phyloP scores from a whole-genome alignment of 2,113 vertebrate genomes.

The human (Homo sapiens) region DNA sequence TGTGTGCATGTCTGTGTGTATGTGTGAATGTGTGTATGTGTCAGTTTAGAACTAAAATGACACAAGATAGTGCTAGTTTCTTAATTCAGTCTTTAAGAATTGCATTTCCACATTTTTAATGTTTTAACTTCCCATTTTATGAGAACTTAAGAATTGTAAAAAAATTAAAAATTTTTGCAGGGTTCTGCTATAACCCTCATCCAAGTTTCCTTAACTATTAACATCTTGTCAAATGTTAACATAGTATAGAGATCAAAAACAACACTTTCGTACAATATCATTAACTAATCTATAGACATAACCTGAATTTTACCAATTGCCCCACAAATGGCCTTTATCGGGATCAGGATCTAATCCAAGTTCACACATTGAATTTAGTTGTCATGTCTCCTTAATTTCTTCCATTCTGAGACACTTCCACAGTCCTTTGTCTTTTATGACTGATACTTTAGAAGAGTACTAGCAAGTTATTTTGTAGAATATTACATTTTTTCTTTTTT shows the following conservation, averaged over 20 bases:
- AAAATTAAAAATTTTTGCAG: background rate
- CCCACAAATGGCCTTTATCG: background rate
- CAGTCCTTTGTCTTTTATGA: background rate
- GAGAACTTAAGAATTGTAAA: background rate
- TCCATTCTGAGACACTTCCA: background rate
- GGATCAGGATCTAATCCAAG: background rate
- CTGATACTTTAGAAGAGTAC: background rate
- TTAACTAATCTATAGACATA: background rate
- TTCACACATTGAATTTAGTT: background rate
- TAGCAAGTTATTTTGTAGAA: background rate
- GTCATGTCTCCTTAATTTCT: background rate
- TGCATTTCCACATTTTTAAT: background rate
- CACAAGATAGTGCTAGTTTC: background rate
- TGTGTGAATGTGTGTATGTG: background rate
- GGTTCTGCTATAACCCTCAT: background rate
- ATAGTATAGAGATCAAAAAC: background rate
- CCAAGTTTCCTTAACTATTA: background rate
- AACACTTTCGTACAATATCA: background rate
- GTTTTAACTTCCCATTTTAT: background rate
- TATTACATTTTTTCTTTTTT: background rate
- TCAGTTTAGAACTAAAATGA: background rate
- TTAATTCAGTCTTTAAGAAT: background rate
- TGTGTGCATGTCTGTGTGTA: background rate
- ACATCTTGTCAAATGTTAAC: background rate
- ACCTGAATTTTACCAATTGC: background rate